Percentiles rank a stretch among this genome's conserved stretches.
These are phyloP conservation scores for Neomonachus schauinslandi DNA, from an alignment of 2,113 vertebrate species.

Conservation along the genomic window DNA sequence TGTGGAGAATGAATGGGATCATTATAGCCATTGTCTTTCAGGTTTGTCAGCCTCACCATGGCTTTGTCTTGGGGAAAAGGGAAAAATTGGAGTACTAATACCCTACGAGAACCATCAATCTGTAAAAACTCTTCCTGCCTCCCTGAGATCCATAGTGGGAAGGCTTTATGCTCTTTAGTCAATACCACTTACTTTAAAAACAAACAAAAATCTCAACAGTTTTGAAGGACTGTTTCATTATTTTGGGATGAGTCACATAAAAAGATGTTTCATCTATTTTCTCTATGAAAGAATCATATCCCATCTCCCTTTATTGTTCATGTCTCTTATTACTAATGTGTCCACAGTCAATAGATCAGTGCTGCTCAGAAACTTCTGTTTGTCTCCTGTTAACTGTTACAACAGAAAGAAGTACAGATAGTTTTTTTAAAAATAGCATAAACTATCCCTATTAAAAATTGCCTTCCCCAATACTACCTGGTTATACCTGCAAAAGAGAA, in stretches of 20 bases:
- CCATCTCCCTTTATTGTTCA: neutral
- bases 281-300: neutral
- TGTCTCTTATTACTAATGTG: neutral
- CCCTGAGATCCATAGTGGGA: neutral
- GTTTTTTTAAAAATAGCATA: neutral
- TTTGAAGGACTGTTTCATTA: neutral
- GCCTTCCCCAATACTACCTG: neutral
- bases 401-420: neutral
- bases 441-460: neutral
- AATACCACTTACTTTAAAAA: neutral
- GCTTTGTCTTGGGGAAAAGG: slow-evolving; percentile 47
- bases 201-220: neutral
- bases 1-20: neutral
- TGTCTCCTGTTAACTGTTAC: neutral
- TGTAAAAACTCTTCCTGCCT: slow-evolving; percentile 66
- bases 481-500: neutral
- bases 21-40: neutral
- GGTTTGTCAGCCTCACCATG: neutral
- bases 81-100: slow-evolving; percentile 48
- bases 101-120: slow-evolving; percentile 66
- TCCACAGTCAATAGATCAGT: neutral
- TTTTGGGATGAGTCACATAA: neutral
- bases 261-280: slow-evolving; percentile 36
- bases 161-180: neutral
- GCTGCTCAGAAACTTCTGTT: neutral